These are phyloP conservation scores for Rallus limicola DNA, from an alignment of 2,113 vertebrate species.

Conservation along the genomic window DNA sequence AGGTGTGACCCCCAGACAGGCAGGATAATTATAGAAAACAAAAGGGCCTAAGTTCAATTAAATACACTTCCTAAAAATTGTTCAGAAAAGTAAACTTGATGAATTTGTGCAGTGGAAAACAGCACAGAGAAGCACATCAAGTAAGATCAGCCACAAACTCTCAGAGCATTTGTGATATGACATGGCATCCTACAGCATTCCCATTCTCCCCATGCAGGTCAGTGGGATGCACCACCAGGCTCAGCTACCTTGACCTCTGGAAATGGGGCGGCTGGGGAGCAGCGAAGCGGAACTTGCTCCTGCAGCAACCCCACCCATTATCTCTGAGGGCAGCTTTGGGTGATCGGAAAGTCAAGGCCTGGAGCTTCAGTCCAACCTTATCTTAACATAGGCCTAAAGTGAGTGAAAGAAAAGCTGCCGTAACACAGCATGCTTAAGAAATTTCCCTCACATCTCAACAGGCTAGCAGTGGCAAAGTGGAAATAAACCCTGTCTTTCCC, in stretches of 20 bases:
- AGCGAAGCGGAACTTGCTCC: not conserved
- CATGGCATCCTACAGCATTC: not conserved
- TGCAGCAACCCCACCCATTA: not conserved
- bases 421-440: not conserved
- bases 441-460: not conserved
- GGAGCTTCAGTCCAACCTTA: not conserved
- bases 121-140: not conserved
- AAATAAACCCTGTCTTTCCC: not conserved
- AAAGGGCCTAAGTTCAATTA: not conserved
- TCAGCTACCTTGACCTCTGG: not conserved
- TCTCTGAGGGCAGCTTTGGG: not conserved
- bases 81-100: not conserved
- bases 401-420: not conserved
- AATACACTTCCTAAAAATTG: not conserved
- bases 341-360: not conserved
- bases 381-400: not conserved
- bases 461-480: not conserved
- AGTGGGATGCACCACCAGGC: not conserved
- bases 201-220: not conserved
- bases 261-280: not conserved
- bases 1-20: not conserved
- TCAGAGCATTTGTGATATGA: not conserved
- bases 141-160: not conserved
- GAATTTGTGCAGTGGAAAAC: not conserved
- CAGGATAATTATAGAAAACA: not conserved